Base-by-base conservation (phyloP, 1,140 invertebrate genomes). In the Neodiprion virginianus region DNA sequence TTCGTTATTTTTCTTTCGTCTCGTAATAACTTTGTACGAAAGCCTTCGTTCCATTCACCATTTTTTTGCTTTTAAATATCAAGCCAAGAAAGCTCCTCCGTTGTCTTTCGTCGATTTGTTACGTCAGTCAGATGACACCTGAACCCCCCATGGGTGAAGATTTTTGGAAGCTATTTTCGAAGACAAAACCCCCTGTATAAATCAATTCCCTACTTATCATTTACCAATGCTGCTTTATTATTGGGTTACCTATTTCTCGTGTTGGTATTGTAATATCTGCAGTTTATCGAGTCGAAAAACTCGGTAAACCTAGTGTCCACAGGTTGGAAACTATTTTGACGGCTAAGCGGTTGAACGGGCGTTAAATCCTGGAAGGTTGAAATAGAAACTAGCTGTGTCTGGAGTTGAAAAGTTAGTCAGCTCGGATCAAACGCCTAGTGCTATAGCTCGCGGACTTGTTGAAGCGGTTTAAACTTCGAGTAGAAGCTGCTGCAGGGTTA, bases 1-100 rank as follows among this genome's bases (percentile, higher is more conserved):
- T 65, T 65, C 1, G 12, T 65, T 14, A 14, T 65, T 69, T 70
- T 71, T 40, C n/a, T 49, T 72, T 53, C 67, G 69, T 76, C 71
- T 53, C 17, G 61, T 65, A 65, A 14, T 21, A 14, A 14, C 17
- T 21, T 21, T 14, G 12, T 21, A 14, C 17, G 12, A 17, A 65
- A 65, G 12, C 17, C 61, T 65, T 65, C 61, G 12, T 65, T 65
- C 12, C 12, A 65, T 65, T 65, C 61, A 65, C 17, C 61, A 65
- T 65, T 65, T 65, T 21, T 65, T 65, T 65, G 1, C 17, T 65
- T 7, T 65, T 65, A 14, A 14, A 65, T 65, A 3, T 40, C 28
- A 40, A 40, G 5, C 28, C 28, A 5, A 40, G 17, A 65, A 65
- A 14, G 12, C 17, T 21, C 61, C 7, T 1, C 7, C 61, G 53